A percentile compares a stretch with the other conserved stretches of the same genome.
Conservation (phyloP, 2,888 invertebrate genomes). For the Campopleginae sp. region DNA sequence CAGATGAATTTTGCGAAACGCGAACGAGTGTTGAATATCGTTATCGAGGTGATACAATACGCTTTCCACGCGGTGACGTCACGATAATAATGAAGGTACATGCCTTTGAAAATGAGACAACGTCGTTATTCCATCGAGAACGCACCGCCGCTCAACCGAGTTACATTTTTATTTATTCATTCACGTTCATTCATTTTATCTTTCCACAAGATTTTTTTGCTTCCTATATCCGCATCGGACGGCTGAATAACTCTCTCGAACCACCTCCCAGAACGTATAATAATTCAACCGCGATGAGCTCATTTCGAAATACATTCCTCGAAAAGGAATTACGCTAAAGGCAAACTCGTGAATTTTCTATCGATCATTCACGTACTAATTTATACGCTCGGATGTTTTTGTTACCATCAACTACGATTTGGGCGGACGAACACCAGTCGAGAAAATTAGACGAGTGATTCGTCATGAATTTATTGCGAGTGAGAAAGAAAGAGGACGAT, state of each 20-base stretch:
- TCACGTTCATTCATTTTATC: neutral
- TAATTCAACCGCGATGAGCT: neutral
- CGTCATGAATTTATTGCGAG: neutral
- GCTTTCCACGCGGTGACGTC: slow-evolving; percentile 45
- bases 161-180: neutral
- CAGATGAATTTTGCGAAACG: neutral
- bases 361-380: neutral
- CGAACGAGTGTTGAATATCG: slow-evolving; percentile 72
- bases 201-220: neutral
- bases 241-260: neutral
- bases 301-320: neutral
- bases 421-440: neutral
- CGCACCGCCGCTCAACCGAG: neutral
- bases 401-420: neutral
- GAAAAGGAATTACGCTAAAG: neutral
- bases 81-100: slow-evolving; percentile 10
- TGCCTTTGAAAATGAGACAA: slow-evolving; percentile 24
- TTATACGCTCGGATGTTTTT: neutral
- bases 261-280: neutral
- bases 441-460: too few species aligned
- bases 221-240: neutral
- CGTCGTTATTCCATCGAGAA: slow-evolving; percentile 12
- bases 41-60: slow-evolving; percentile 68
- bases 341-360: neutral
- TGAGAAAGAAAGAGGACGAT: neutral